A percentile compares a stretch with the other conserved stretches of the same genome.
Evolutionary conservation across 2,113 vertebrate species (phyloP).

Genomic region (Embiotoca jacksoni): DNA sequence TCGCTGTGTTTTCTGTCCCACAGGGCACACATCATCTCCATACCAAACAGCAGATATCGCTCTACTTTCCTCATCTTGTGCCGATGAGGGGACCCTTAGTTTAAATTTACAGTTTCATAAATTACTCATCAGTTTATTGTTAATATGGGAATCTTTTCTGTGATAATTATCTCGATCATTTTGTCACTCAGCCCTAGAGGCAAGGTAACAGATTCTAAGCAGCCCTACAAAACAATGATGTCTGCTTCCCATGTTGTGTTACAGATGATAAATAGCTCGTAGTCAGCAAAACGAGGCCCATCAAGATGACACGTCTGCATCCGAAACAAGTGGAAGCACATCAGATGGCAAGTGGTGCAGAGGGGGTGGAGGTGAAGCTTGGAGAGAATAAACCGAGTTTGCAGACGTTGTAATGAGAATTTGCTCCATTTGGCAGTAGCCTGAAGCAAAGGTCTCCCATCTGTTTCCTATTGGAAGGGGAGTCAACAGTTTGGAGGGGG

Average conservation of each 20-base stretch:
- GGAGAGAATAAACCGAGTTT: slow-evolving; percentile 76
- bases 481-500: slow-evolving; percentile 49
- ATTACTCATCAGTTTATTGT: neutral
- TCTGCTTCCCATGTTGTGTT: slow-evolving; percentile 56
- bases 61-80: too few species aligned
- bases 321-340: slow-evolving; percentile 61
- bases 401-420: slow-evolving; percentile 78
- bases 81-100: too few species aligned
- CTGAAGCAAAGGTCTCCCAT: slow-evolving; percentile 69
- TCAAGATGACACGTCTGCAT: slow-evolving; percentile 62
- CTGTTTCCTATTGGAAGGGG: slow-evolving; percentile 47
- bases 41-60: too few species aligned
- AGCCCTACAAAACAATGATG: slow-evolving; percentile 29
- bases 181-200: neutral
- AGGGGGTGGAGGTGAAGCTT: slow-evolving; percentile 58
- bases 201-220: slow-evolving; percentile 32
- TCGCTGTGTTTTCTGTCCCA: too few species aligned
- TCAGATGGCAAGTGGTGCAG: slow-evolving; percentile 58
- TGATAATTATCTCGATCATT: neutral
- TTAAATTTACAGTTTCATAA: neutral
- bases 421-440: slow-evolving; percentile 68
- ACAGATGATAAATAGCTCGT: slow-evolving; percentile 61
- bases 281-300: slow-evolving; percentile 67
- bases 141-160: neutral
- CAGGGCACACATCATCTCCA: too few species aligned